Evolutionary conservation across 2,888 invertebrate species (phyloP), one percentile per base, ranked within the genome.

Genomic region (Drosophila austrosaltans): DNA sequence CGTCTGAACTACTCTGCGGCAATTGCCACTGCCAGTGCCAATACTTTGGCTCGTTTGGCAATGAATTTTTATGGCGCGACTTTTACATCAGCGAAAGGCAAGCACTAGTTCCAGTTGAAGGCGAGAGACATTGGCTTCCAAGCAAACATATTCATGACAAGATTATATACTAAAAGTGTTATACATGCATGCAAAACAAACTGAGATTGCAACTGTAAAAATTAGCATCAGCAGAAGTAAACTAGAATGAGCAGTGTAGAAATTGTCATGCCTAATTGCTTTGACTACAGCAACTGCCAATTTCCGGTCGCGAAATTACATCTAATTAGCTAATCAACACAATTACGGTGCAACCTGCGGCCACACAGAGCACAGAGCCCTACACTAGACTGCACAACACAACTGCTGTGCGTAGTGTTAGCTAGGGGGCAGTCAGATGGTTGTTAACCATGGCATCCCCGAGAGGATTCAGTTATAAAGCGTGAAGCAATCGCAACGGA

Each of bases 271-370:
- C 53, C 69, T 66, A 74, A 75, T 75, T 66, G 75, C 63, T 20
- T 32, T 60, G 69, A 57, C 66, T 66, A 60, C 72, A 73, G 39
- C 77, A 74, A 84, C 75, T 77, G 79, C 81, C 75, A 87, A 87
- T 86, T 85, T 86, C 87, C 87, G 82, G 81, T 67, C 77, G 76
- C 75, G 75, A 74, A 83, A 88, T 88, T 80, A 81, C 76, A 75
- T 77, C 80, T 88, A 87, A 87, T 87, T 87, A 83, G 82, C 80
- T 88, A 86, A 87, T 87, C 88, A 86, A 86, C 79, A 78, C 88
- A 81, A 83, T 86, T 86, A 87, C 79, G 79, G 75, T 62, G 54
- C 71, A 67, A 70, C 66, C 75, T 63, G 65, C 62, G 65, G 63
- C 59, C 61, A 53, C 56, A 65, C 36, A 56, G 32, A 5, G 5